Evolutionary conservation across 1,140 invertebrate genomes (phyloP).

Genomic region (Agrypnia vestita): DNA sequence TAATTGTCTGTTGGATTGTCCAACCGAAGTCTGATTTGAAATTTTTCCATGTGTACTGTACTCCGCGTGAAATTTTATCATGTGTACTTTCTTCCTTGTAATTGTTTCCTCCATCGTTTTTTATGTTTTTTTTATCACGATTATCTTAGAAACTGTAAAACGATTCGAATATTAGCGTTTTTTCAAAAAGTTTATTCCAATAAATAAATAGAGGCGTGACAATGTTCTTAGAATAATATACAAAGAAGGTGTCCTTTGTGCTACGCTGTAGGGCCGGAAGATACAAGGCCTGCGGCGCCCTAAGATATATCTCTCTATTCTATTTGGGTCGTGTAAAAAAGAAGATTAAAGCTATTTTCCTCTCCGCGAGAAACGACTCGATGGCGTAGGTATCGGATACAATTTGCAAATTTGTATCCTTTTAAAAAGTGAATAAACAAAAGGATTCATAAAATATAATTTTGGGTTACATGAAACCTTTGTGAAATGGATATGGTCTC

Average conservation of each 20-base stretch:
- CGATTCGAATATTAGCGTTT: too few species aligned
- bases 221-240: conserved; percentile 31
- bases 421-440: conserved; percentile 39
- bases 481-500: conserved; percentile 11
- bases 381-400: conserved; percentile 41
- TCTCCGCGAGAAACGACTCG: conserved; percentile 14
- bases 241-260: conserved; percentile 12
- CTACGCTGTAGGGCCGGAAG: background rate
- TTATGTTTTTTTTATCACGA: too few species aligned
- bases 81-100: too few species aligned
- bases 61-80: too few species aligned
- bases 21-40: too few species aligned
- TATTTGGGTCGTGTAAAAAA: conserved; percentile 47
- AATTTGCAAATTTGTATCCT: conserved; percentile 46
- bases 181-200: too few species aligned
- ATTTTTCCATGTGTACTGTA: too few species aligned
- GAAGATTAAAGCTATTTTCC: conserved; percentile 41
- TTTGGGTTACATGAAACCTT: conserved; percentile 30
- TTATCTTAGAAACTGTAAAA: too few species aligned
- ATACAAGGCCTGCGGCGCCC: background rate
- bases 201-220: conserved; percentile 16
- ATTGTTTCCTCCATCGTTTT: too few species aligned
- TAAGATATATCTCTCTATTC: conserved; percentile 25
- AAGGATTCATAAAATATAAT: conserved; percentile 22
- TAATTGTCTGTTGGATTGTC: too few species aligned